Base-by-base conservation (phyloP, 2,113 vertebrate species). In the Ahaetulla prasina region DNA sequence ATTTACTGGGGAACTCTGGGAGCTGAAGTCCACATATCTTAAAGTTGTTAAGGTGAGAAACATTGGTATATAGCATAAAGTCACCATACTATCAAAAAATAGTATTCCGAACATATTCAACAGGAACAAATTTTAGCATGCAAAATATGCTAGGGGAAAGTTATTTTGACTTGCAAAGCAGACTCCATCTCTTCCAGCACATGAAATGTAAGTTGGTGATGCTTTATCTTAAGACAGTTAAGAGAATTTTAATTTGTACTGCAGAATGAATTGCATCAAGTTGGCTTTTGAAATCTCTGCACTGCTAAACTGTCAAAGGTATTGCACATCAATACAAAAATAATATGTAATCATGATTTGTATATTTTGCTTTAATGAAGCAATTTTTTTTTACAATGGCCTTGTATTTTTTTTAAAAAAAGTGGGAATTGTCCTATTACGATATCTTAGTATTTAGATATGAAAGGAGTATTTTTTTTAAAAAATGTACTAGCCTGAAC, bases 111-210 rank as follows among this genome's bases (percentile, higher is more conserved):
- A 94, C 91, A 90, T 87, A 87, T 97, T 96, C 89, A 94, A 94
- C 89, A 92, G 35, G 54, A 93, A 89, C 14, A 94, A 96, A 96
- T 95, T 63, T 93, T 87, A 96, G 68, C 84, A 94, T 93, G 94
- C 23, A 1, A 96, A 97, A 95, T 95, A 89, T 30, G 92, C 87
- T 92, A 88, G 89, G 25, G 87, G 50, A 95, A 96, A 94, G 92
- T 93, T 94, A 88, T 96, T 97, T 94, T 95, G 91, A 96, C 92
- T 96, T 97, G 96, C 92, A 92, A 95, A 97, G 95, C 27, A 94
- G 93, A 92, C 60, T 55, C 91, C 22, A 80, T 95, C 95, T 94
- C 94, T 92, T 18, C 90, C 74, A 93, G 85, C 91, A 93, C 30
- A 94, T 95, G 92, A 95, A 96, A 97, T 93, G 90, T 92, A 96